Base-by-base conservation (phyloP, 2,797 vertebrate genomes). In the Brachymystax lenok region DNA sequence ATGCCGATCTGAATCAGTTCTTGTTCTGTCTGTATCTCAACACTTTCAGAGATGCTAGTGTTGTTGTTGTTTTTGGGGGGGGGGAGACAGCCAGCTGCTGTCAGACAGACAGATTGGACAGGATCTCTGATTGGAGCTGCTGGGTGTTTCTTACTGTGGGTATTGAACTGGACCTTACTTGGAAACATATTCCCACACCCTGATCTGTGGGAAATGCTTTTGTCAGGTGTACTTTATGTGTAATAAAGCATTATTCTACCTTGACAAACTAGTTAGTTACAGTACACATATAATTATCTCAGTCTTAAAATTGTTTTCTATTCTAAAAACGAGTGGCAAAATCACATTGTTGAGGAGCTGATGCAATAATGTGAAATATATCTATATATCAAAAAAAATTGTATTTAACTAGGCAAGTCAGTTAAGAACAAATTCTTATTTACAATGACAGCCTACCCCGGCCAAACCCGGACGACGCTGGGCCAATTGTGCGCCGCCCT, bases 351-450 rank as follows among this genome's bases (percentile, higher is more conserved):
- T 21, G 17, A 50, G 56, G 52, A 77, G 71, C 59, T 85, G 66
- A 76, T 80, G 74, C 46, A 80, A 76, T 19, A 35, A 78, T 69
- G 72, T 28, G 74, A 72, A 74, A 73, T 27, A 12, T 33, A 33
- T 33, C 5, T 35, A 33, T 33, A 33, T 33, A 6, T 33, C 5
- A 5, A 33, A 5, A 33, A 5, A 5, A 33, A 33, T 33, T 33
- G 33, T 35, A 35, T 35, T 35, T 35, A 35, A 35, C 6, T 35
- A 35, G 35, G 7, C 35, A 35, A 35, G 35, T 35, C 35, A 35
- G 35, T 35, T 35, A 35, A 35, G 35, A 35, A 35, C 35, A 35
- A 35, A 35, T 35, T 35, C 1, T 7, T 35, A 35, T 35, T 35
- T 35, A 35, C 33, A 35, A 35, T 35, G 35, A 7, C 35, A 6